These are phyloP conservation scores for Sphyrna mokarran DNA, from an alignment of 2,113 vertebrate genomes.

Conservation along the genomic window DNA sequence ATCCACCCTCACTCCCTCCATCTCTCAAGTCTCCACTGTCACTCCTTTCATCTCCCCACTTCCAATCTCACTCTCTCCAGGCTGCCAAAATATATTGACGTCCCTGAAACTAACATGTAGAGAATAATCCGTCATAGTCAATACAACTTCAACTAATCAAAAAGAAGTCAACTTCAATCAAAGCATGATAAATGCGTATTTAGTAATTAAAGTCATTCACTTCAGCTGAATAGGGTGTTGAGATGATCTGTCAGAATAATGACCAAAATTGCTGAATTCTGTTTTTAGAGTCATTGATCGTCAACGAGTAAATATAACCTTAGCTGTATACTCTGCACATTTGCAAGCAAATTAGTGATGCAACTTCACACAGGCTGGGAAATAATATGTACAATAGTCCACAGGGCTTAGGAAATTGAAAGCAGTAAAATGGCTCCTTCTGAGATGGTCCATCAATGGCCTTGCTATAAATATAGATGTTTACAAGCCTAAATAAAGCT, in stretches of 20 bases:
- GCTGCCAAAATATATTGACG: neutral
- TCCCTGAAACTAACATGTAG: neutral
- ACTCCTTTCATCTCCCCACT: too few species aligned
- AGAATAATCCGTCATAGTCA: neutral
- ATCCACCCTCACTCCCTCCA: too few species aligned
- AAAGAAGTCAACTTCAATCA: neutral
- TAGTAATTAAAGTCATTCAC: neutral
- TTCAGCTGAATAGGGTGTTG: neutral
- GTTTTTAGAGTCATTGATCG: neutral
- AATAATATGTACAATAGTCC: neutral
- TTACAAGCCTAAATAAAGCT: conserved; percentile 1
- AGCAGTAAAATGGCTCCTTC: neutral
- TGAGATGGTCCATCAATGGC: neutral
- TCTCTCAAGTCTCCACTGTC: too few species aligned
- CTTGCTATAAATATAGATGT: neutral
- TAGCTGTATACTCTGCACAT: neutral
- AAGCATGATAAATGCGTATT: neutral
- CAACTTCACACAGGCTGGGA: neutral
- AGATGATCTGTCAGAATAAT: neutral
- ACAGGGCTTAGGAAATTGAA: neutral
- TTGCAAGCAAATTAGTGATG: too few species aligned
- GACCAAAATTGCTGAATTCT: neutral
- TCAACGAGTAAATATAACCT: neutral
- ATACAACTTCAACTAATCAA: neutral
- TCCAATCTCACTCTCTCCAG: too few species aligned